These are phyloP conservation scores for Oostethus manadensis DNA, from an alignment of 2,113 vertebrate genomes.

Conservation along the genomic window DNA sequence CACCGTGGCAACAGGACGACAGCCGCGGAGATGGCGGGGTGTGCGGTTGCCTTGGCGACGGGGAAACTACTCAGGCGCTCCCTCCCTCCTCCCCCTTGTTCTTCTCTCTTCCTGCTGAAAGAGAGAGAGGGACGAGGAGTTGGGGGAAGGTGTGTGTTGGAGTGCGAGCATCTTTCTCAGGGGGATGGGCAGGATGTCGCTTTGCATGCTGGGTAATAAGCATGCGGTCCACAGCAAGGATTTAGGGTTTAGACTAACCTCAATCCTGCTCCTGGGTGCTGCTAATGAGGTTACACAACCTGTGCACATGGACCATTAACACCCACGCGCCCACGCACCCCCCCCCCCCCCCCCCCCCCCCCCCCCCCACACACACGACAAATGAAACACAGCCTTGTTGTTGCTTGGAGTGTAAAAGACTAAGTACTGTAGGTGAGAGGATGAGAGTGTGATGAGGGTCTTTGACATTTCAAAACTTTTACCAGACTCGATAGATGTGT, in stretches of 20 bases:
- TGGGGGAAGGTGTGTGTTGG: conserved; percentile 18
- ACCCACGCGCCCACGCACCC: no score
- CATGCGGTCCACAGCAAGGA: conserved; percentile 49
- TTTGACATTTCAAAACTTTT: no score
- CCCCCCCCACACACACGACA: conserved; percentile 6
- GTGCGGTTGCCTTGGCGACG: conserved; percentile 61
- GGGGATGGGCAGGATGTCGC: conserved; percentile 40
- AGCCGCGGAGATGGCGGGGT: conserved; percentile 46
- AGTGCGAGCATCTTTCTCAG: conserved; percentile 14
- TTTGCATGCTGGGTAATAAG: conserved; percentile 43
- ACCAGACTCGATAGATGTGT: no score
- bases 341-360: no score
- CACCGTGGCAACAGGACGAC: conserved; percentile 59
- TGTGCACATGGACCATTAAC: conserved; percentile 41
- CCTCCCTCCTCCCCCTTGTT: conserved; percentile 10
- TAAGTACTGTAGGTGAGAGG: no score
- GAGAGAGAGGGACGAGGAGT: conserved; percentile 1
- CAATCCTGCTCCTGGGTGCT: conserved; percentile 50
- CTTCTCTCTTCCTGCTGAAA: conserved; percentile 36
- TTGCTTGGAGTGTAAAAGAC: not conserved
- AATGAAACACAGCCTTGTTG: not conserved
- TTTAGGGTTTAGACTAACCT: conserved; percentile 66
- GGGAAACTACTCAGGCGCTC: conserved; percentile 46
- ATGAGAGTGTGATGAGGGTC: no score
- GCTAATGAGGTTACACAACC: conserved; percentile 63